These are phyloP conservation scores for Rotaria magnacalcarata DNA, from an alignment of 2,888 invertebrate species.

Conservation along the genomic window DNA sequence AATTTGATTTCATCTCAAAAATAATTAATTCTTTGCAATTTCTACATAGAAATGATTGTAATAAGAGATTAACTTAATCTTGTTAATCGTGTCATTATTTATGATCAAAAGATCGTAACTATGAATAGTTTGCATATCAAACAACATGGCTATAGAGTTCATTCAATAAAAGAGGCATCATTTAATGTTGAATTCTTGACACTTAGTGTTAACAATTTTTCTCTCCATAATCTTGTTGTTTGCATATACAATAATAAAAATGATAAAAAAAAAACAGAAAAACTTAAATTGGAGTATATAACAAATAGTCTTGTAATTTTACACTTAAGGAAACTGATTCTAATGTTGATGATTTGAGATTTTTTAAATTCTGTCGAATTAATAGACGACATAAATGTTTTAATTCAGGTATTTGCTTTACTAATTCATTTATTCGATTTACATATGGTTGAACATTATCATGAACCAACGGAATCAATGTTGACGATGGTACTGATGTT, in stretches of 20 bases:
- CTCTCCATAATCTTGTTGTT: no score
- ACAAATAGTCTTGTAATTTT: slow-evolving; percentile 23
- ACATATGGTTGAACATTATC: slow-evolving; percentile 2
- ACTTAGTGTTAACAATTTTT: no score
- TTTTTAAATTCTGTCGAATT: slow-evolving; percentile 4
- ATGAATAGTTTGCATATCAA: no score
- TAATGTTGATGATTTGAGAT: neutral
- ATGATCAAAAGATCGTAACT: no score
- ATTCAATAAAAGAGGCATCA: no score
- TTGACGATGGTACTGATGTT: neutral
- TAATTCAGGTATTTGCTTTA: neutral
- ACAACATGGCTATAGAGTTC: no score
- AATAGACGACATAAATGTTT: slow-evolving; percentile 21
- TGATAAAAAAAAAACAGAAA: neutral
- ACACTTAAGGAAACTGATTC: neutral
- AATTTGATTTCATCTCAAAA: neutral
- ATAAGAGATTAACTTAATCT: neutral
- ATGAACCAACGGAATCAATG: neutral
- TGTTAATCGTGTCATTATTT: neutral
- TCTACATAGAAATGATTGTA: neutral
- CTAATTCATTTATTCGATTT: neutral
- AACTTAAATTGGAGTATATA: neutral
- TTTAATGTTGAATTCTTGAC: no score
- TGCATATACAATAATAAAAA: neutral
- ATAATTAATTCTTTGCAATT: neutral